A percentile compares a stretch with the other conserved stretches of the same genome.
Evolutionary conservation across 1,140 invertebrate species (phyloP).

Genomic region (Zaprionus inermis): DNA sequence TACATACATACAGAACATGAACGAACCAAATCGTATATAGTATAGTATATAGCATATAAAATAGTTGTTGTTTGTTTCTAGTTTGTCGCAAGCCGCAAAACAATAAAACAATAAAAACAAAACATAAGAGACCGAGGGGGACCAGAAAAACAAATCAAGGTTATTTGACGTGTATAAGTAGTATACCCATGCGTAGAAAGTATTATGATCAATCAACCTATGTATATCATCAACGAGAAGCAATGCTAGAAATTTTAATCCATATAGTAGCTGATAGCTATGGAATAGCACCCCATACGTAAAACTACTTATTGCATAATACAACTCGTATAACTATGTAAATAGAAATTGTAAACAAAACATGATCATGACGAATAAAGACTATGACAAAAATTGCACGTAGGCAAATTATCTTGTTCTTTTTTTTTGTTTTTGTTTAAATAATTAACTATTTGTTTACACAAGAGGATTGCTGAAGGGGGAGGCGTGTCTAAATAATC

Average conservation of each 20-base stretch:
- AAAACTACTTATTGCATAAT: constrained; percentile 27
- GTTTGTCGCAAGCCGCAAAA: constrained; percentile 13
- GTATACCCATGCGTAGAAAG: constrained; percentile 25
- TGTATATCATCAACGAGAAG: background rate
- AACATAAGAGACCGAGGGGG: constrained; percentile 7
- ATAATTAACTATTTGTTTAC: constrained; percentile 24
- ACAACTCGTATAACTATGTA: constrained; percentile 5
- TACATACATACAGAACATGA: background rate
- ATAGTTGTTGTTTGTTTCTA: constrained; percentile 39
- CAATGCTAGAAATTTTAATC: constrained; percentile 9
- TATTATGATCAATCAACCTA: constrained; percentile 37
- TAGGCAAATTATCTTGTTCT: constrained; percentile 31
- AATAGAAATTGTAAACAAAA: constrained; percentile 12
- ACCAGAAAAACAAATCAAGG: constrained; percentile 52
- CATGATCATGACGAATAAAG: constrained; percentile 13
- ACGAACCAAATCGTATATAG: background rate
- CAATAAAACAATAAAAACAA: constrained; percentile 23
- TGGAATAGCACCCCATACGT: background rate
- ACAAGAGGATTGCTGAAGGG: background rate
- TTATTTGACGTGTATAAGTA: constrained; percentile 32
- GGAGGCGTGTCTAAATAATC: constrained; percentile 1
- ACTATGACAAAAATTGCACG: constrained; percentile 18
- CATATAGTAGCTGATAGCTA: constrained; percentile 9
- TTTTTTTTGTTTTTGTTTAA: constrained; percentile 11
- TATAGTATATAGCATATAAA: background rate